These are phyloP conservation scores for Cyclophora albipunctata DNA, from an alignment of 2,888 invertebrate genomes.

Conservation along the genomic window DNA sequence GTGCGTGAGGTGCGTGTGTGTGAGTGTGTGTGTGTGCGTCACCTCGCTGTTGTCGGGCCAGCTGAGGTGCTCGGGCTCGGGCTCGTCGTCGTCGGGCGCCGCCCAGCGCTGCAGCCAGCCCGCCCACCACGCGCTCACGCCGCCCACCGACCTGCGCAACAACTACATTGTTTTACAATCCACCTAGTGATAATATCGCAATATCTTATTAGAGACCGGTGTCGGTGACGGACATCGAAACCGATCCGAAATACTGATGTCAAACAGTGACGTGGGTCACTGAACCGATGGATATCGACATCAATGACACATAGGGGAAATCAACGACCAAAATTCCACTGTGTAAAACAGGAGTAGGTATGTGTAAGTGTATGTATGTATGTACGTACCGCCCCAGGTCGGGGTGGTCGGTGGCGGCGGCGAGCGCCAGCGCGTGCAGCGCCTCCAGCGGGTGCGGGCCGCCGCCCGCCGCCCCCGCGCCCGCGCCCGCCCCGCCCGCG, in stretches of 20 bases:
- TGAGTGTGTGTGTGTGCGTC: neutral
- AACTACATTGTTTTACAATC: no score
- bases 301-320: no score
- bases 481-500: slow-evolving; percentile 55
- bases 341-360: no score
- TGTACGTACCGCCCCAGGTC: slow-evolving; percentile 79
- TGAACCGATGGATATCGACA: no score
- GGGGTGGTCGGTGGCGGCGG: slow-evolving; percentile 48
- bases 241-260: no score
- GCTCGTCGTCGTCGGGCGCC: slow-evolving; percentile 44
- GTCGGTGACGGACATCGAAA: no score
- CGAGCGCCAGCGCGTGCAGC: slow-evolving; percentile 36
- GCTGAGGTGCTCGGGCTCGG: slow-evolving; percentile 81
- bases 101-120: slow-evolving; percentile 8
- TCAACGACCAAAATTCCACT: no score
- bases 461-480: slow-evolving; percentile 74
- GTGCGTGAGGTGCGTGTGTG: neutral
- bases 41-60: slow-evolving; percentile 70
- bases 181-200: no score
- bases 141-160: neutral
- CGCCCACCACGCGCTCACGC: neutral
- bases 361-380: neutral
- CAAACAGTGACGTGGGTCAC: no score
- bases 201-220: no score
- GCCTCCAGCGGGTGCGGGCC: slow-evolving; percentile 34